Base-by-base conservation (phyloP, 37 sponge, comb jelly and placozoan genomes). In the Theonella swinhoei region DNA sequence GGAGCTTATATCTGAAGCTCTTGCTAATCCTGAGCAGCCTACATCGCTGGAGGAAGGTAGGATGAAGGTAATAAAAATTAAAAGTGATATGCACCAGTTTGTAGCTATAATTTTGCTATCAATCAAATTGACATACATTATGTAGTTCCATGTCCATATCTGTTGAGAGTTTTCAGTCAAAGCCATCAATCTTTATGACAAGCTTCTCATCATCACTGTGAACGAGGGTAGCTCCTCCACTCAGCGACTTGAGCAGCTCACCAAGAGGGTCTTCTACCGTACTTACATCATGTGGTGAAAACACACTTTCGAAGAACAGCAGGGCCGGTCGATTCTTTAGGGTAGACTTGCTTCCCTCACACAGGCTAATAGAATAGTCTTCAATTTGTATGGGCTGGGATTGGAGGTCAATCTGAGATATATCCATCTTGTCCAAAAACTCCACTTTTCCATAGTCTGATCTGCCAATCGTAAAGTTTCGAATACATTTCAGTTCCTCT, bases 21-120 rank as follows among this genome's bases (percentile, higher is more conserved):
- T 85, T 26, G 33, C 54, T 37, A 34, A 77, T 33, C 86, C 86
- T 62, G 77, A 76, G 29, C 61, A 20, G 37, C 86, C 86, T 28
- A 28, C 76, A 22, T 14, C 63, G 28, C 25, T 34, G 54, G 71
- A 59, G 68, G 78, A 83, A 26, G 3, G 24, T 1, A 32, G 14
- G 36, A 75, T 69, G 72, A 77, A 70, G 78, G 78, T 85, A 54
- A 35, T 29, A 8, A 74, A 11, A 20, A 74, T 14, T 47, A 7
- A 47, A n/a, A n/a, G n/a, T n/a, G n/a, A n/a, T n/a, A n/a, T n/a
- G n/a, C n/a, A n/a, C n/a, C n/a, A n/a, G n/a, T n/a, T n/a, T n/a
- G n/a, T n/a, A n/a, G n/a, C n/a, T n/a, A n/a, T n/a, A n/a, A n/a
- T n/a, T n/a, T n/a, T n/a, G n/a, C n/a, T n/a, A n/a, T n/a, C n/a